These are phyloP conservation scores for Cercopithecus mona DNA, from an alignment of 2,113 vertebrate genomes.

Conservation along the genomic window DNA sequence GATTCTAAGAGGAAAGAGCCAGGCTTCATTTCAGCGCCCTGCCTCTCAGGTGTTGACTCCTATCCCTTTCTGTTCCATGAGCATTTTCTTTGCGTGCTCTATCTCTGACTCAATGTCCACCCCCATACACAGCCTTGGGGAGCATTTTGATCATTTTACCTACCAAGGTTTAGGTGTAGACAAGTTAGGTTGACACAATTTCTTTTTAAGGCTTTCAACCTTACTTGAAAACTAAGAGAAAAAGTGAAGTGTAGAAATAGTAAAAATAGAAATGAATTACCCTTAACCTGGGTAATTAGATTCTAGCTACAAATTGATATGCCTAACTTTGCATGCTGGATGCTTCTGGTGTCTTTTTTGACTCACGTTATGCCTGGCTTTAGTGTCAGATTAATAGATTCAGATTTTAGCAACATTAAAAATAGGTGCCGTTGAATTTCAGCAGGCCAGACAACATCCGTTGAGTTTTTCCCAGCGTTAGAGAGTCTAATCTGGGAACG, in stretches of 20 bases:
- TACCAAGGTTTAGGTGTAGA: background rate
- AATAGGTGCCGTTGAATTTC: background rate
- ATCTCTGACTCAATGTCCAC: background rate
- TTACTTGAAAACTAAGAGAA: background rate
- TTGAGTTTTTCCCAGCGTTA: background rate
- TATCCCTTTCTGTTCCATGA: background rate
- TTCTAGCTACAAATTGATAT: background rate
- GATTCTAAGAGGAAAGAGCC: background rate
- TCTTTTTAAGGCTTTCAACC: background rate
- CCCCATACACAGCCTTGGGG: too few species aligned
- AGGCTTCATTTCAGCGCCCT: too few species aligned
- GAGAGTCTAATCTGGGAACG: background rate
- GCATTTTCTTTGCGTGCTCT: background rate
- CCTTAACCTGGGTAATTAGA: too few species aligned
- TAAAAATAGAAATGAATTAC: background rate
- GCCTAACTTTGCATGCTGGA: background rate
- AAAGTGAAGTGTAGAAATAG: background rate
- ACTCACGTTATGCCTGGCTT: background rate
- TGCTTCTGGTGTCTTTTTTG: background rate
- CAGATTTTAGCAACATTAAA: background rate
- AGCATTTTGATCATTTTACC: background rate
- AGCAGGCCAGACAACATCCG: background rate
- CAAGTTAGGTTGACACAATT: background rate
- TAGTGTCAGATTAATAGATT: background rate
- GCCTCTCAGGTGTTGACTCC: accelerated